Evolutionary conservation across 2,113 vertebrate species (phyloP), one percentile per base, ranked within the genome.

Genomic region (Nesogale talazaci): DNA sequence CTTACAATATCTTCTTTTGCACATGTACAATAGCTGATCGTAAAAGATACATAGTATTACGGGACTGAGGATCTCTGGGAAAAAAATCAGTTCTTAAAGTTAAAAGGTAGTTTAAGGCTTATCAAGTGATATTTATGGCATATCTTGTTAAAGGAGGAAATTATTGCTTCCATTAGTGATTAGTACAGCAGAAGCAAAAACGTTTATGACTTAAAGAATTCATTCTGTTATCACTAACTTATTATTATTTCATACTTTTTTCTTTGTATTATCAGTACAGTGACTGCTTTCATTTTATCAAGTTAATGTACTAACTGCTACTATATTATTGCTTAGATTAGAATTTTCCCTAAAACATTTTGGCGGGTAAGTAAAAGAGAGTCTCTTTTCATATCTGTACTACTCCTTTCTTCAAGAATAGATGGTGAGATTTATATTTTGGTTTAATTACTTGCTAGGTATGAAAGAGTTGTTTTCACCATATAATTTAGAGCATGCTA

Each of bases 61-160:
- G 59, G 57, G 38, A 34, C 69, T 88, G 88, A 90, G 34, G 75
- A 90, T 90, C 88, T 90, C 83, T 63, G 42, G 79, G 31, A 83
- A 91, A 94, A 94, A 89, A 83, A 78, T 27, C 42, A 72, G 23
- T 27, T 91, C 83, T 93, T 92, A 75, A 82, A 93, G 87, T 91
- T 95, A 91, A 96, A 96, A 93, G 29, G 56, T 52, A 81, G 25
- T 84, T 92, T 83, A 80, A 89, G 42, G 76, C 72, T 96, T 96
- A 96, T 96, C 95, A 63, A 88, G 85, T 93, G 85, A 83, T 95
- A 94, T 93, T 96, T 95, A 93, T 84, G 61, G 74, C 19, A 59
- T 82, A 88, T 78, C 70, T 91, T 90, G 56, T 93, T 92, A 81
- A 6, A n/a, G 11, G 3, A 3, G 34, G 56, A 56, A 91, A 88